Evolutionary conservation across 2,797 vertebrate species (phyloP), one percentile per base, ranked within the genome.

Genomic region (Sebastes reedi): DNA sequence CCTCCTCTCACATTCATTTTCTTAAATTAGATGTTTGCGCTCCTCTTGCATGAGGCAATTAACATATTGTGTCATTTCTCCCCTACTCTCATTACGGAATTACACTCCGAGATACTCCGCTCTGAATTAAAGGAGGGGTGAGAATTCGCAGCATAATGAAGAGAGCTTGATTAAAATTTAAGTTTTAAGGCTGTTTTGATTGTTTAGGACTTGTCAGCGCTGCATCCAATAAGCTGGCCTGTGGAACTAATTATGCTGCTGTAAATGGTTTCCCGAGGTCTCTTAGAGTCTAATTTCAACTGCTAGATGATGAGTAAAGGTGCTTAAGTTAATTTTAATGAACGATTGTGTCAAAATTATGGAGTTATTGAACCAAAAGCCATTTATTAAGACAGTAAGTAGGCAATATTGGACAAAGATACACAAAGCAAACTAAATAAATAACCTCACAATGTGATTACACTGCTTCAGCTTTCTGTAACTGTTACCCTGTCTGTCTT

Each of bases 181-280:
- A 79, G 91, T 92, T 93, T 89, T 81, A 72, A 79, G 85, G 86
- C 87, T 81, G 77, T 92, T 91, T 82, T 76, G 83, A 88, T 92
- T 86, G 81, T 79, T 90, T 69, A 61, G 77, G 74, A 70, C 36
- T 72, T 77, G 72, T 82, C 88, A 60, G 67, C 18, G 7, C 32
- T 74, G 62, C 13, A 70, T 80, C 75, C 71, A 74, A 74, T 79
- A 14, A 85, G 32, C 27, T 32, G 78, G 34, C 75, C 80, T 16
- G 24, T 79, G 79, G 70, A 83, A 84, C 77, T 87, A 80, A 91
- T 91, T 89, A 90, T 20, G 59, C 82, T 20, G 76, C 74, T 75
- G 29, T 82, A 73, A 80, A 77, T 74, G 32, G 14, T 80, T 92
- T 86, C 83, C 80, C 7, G 24, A 80, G 82, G 84, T 86, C 67